phyloP scores from a whole-genome alignment of 30 jellyfish, hydroid and myxozoan genomes.

The Turritopsis dohrnii region DNA sequence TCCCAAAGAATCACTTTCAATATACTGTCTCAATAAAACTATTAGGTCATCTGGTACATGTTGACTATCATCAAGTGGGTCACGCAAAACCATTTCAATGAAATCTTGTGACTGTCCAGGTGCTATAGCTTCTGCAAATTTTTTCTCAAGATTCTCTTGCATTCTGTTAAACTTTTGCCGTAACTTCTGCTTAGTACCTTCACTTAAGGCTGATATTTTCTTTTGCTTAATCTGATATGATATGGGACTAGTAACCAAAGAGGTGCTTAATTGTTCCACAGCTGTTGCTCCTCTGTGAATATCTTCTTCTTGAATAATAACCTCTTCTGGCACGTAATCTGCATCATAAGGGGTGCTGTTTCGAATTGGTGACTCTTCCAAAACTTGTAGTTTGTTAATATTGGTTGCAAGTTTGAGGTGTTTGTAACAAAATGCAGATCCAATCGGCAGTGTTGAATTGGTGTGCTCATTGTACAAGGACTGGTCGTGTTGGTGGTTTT shows the following conservation, averaged over 20 bases:
- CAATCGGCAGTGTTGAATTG: not conserved
- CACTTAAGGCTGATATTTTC: not conserved
- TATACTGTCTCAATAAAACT: not conserved
- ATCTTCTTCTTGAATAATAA: not conserved
- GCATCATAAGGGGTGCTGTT: not conserved
- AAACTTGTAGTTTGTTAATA: not conserved
- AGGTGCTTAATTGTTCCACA: not conserved
- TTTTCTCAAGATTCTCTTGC: not conserved
- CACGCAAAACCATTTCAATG: too few relatives aligned
- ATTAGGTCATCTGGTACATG: not conserved
- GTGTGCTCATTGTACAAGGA: too few relatives aligned
- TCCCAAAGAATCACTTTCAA: not conserved
- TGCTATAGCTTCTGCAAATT: not conserved
- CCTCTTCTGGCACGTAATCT: not conserved
- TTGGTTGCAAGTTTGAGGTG: not conserved
- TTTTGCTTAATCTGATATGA: not conserved
- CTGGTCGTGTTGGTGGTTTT: conserved; percentile 1
- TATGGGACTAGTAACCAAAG: not conserved
- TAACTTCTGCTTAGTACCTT: not conserved
- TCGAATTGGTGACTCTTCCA: not conserved
- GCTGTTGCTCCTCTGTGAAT: not conserved
- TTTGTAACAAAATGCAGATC: not conserved
- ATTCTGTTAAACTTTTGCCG: not conserved
- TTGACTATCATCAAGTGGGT: not conserved
- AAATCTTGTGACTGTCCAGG: not conserved